Conservation (phyloP, 2,113 vertebrate genomes). For the Mormyrus lacerda region DNA sequence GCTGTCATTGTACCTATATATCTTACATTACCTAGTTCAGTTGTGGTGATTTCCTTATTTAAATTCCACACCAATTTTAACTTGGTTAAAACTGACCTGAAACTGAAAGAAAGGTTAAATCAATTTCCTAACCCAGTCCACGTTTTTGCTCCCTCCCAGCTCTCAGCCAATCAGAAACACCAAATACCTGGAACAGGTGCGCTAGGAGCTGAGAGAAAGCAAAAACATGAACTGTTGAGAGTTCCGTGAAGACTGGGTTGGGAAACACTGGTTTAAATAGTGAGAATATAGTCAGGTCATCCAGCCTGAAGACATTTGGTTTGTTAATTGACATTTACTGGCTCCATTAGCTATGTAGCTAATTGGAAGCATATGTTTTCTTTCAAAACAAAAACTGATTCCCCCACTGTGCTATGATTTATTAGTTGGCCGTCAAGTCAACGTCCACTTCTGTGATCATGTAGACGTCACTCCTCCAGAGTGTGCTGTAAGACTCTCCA, state of each 20-base stretch:
- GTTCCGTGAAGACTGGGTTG: no score
- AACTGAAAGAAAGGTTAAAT: neutral
- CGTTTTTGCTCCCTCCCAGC: no score
- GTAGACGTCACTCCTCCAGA: neutral
- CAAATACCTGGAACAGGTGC: no score
- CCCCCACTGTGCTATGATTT: neutral
- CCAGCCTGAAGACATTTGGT: neutral
- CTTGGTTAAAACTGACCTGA: neutral
- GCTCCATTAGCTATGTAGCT: neutral
- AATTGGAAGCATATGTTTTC: neutral
- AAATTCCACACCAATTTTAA: neutral
- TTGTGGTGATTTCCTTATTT: neutral
- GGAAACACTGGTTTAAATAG: neutral
- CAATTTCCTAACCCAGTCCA: no score
- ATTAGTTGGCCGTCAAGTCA: neutral
- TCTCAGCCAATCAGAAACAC: no score
- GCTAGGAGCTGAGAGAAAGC: no score
- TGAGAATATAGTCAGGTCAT: neutral
- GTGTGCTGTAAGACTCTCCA: neutral
- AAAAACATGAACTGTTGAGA: no score
- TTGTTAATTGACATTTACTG: neutral
- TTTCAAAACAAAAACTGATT: neutral
- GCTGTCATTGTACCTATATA: neutral
- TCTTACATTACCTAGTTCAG: neutral
- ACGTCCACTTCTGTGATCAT: neutral